Percentiles rank a stretch among this genome's conserved stretches.
These are phyloP conservation scores for Sphaeridia pumilis DNA, from an alignment of 2,888 invertebrate genomes.

Conservation along the genomic window DNA sequence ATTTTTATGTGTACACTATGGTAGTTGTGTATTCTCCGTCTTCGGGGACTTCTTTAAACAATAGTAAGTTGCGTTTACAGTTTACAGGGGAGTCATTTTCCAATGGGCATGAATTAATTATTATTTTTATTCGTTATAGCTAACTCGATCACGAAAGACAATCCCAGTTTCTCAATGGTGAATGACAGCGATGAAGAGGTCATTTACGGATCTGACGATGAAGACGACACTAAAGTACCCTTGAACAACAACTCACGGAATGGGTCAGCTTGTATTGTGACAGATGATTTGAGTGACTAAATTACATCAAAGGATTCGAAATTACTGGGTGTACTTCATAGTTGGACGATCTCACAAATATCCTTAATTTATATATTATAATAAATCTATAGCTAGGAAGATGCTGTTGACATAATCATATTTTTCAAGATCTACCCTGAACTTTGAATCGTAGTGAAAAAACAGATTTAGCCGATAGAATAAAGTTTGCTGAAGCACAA, in stretches of 20 bases:
- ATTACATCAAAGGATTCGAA: no score
- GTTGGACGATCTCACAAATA: no score
- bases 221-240: constrained; percentile 48
- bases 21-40: constrained; percentile 65
- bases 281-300: neutral
- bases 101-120: no score
- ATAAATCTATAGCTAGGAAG: no score
- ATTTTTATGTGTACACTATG: constrained; percentile 86
- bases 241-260: constrained; percentile 42
- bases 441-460: no score
- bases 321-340: no score
- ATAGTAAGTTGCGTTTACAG: constrained; percentile 24
- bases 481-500: no score
- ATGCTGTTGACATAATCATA: no score
- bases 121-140: constrained; percentile 54
- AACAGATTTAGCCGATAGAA: no score
- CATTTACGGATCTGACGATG: constrained; percentile 84
- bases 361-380: no score
- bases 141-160: constrained; percentile 85
- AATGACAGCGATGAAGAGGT: constrained; percentile 97
- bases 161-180: constrained; percentile 95
- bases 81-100: no score
- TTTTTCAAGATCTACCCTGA: no score
- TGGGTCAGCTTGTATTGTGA: neutral
- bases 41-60: constrained; percentile 27